Base-by-base conservation (phyloP, 2,888 invertebrate genomes). In the Venustoraphidia nigricollis region DNA sequence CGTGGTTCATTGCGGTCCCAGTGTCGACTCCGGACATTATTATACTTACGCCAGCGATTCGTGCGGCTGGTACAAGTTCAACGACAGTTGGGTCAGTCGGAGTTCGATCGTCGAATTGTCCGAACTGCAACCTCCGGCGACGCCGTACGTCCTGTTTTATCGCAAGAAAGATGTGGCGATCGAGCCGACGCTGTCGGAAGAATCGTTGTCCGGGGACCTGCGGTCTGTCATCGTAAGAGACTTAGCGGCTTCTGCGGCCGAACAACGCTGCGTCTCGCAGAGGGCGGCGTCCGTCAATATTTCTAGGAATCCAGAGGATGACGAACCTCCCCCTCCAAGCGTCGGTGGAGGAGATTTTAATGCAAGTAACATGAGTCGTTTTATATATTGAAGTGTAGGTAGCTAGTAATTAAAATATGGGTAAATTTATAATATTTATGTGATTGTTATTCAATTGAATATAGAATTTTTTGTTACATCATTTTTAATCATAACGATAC, bases 1-100 rank as follows among this genome's bases (percentile, higher is more conserved):
- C 0, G 83, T 92, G 0, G 82, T 92, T 0, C 92, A 92, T 64
- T 79, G 81, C 0, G 92, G 92, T 2, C 77, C 78, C 17, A 84
- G 83, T 45, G 79, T 88, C 53, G 86, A 91, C 60, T 83, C 85
- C 1, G 92, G 91, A 0, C 92, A 92, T 62, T 92, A 92, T 63
- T 89, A 87, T 62, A 88, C 89, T 0, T 79, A 86, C 50, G 88
- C 85, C 0, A 75, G 78, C 36, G 84, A 84, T 59, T 67, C 65
- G 13, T 70, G 71, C 48, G 68, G 75, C 36, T 91, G 91, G 91
- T 83, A 78, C 62, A 76, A 81, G 59, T 88, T 86, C 60, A 88
- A 90, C 60, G 91, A 91, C 57, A 81, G 78, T 51, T 68, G 73
- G n/a, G 87, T 91, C 1, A 72, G 75, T 1, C 62, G 66, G 39